phyloP scores from a whole-genome alignment of 2,797 vertebrate genomes.

The Channallabes apus region DNA sequence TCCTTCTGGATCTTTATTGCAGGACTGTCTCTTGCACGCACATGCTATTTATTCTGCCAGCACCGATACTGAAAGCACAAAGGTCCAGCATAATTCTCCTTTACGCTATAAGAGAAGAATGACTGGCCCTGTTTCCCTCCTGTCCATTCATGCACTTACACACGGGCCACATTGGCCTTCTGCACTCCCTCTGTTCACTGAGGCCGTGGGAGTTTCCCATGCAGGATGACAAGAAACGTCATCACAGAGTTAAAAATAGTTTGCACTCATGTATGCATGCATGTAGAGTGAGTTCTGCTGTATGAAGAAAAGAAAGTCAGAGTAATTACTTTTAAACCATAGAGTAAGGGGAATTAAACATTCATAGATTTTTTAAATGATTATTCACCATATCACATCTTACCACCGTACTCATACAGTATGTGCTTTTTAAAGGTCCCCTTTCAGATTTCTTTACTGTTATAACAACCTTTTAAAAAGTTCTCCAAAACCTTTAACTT shows the following conservation, averaged over 20 bases:
- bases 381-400: not conserved
- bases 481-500: not conserved
- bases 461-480: not conserved
- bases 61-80: slow-evolving; percentile 26
- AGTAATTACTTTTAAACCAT: not conserved
- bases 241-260: not conserved
- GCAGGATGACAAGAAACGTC: not conserved
- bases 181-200: slow-evolving; percentile 1
- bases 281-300: not conserved
- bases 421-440: not conserved
- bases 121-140: slow-evolving; percentile 22
- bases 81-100: not conserved
- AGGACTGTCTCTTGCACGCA: slow-evolving; percentile 3
- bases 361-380: not conserved
- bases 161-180: slow-evolving; percentile 14
- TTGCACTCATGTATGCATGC: not conserved
- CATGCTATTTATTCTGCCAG: not conserved
- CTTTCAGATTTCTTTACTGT: not conserved
- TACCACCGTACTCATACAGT: not conserved
- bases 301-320: not conserved
- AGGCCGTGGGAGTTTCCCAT: slow-evolving; percentile 28
- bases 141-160: slow-evolving; percentile 34
- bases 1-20: not conserved
- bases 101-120: slow-evolving; percentile 16
- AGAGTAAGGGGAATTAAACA: not conserved